Conservation (phyloP, 1,140 invertebrate genomes). For the Sycobia sp. region DNA sequence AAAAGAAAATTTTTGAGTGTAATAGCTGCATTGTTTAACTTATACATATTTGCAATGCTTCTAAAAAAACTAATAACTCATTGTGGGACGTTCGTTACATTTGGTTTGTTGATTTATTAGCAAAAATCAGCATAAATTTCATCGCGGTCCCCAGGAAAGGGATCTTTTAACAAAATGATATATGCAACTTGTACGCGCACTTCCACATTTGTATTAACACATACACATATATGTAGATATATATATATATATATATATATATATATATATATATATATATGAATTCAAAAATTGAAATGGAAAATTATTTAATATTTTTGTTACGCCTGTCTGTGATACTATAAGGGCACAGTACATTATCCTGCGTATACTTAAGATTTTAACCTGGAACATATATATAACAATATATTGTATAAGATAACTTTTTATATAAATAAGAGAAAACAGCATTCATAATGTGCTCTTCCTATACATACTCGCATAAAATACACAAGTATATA, state of each 20-base stretch:
- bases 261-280: neutral
- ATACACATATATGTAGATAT: too few relatives aligned
- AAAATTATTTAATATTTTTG: constrained; percentile 55
- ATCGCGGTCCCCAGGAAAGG: too few relatives aligned
- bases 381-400: constrained; percentile 8
- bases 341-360: constrained; percentile 55
- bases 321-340: constrained; percentile 57
- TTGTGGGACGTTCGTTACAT: too few relatives aligned
- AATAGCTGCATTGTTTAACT: too few relatives aligned
- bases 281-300: constrained; percentile 31
- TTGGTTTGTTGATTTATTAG: too few relatives aligned
- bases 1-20: too few relatives aligned
- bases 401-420: constrained; percentile 17
- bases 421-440: constrained; percentile 17
- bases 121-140: too few relatives aligned
- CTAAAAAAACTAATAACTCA: too few relatives aligned
- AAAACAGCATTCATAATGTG: constrained; percentile 11
- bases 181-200: neutral
- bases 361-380: constrained; percentile 45
- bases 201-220: neutral
- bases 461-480: constrained; percentile 14
- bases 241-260: too few relatives aligned
- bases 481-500: neutral
- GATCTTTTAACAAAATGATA: too few relatives aligned
- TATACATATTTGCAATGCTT: too few relatives aligned